Base-by-base conservation (phyloP, 2,888 invertebrate genomes). In the Zygogramma bicolorata region DNA sequence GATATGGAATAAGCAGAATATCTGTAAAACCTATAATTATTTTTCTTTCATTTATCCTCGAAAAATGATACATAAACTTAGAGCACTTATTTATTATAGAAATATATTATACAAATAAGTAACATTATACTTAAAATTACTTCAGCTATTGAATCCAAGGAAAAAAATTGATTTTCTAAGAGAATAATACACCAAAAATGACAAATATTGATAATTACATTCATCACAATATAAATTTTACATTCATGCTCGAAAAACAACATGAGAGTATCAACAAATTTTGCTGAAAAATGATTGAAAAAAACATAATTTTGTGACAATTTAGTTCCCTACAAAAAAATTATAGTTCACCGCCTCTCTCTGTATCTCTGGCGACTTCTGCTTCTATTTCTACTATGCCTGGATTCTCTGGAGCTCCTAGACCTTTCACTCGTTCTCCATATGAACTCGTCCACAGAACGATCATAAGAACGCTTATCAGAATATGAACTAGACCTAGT, bases 391-490 rank as follows among this genome's bases (percentile, higher is more conserved):
- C 86, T 77, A 62, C 83, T 84, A 27, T 71, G 53, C 20, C 77
- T 65, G 25, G 73, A 74, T 0, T 72, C 42, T n/a, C 70, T 74
- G 29, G 83, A 83, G 10, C 10, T 86, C 70, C 87, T 81, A 18
- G 76, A 76, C 27, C 78, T 73, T 49, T 85, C 85, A 68, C 92
- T 90, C 10, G 95, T 95, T 84, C 95, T 91, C 90, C 95, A 93
- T 71, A 96, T 88, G 87, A 96, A 96, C 85, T 96, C 96, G 86
- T 96, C 93, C 25, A 96, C 96, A 70, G 95, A 94, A 63, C 96
- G 92, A 85, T 97, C 97, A 87, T 97, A 97, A 40, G 94, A 93
- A 62, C 94, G 79, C 75, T 84, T 84, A 80, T 90, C 88, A 82
- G 90, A 87, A 83, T 92, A 89, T 1, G 88, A 87, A 66, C 89